phyloP scores from a whole-genome alignment of 2,113 vertebrate genomes.

The Dromiciops gliroides region DNA sequence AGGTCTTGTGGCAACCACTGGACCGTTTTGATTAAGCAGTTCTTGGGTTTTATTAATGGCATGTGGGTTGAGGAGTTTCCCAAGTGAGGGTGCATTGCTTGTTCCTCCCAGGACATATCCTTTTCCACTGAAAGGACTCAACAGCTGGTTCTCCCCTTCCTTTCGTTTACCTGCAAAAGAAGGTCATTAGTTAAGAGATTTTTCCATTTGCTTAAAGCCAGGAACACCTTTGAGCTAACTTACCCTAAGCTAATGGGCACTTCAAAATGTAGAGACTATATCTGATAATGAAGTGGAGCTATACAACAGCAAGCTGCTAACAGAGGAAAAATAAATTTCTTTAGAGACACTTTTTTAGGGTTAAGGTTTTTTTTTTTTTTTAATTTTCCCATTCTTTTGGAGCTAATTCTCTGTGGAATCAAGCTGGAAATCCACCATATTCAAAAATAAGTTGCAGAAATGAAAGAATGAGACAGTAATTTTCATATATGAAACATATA shows the following conservation, averaged over 20 bases:
- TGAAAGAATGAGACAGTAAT: neutral
- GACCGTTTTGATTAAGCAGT: conserved; percentile 24
- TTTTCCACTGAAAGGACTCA: conserved; percentile 91
- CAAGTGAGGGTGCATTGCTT: conserved; percentile 51
- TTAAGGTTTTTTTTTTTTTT: neutral
- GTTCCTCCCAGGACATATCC: conserved; percentile 88
- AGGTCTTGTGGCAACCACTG: conserved; percentile 33
- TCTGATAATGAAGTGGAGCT: neutral
- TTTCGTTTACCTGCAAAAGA: conserved; percentile 80
- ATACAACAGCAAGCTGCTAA: neutral
- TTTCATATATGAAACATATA: neutral
- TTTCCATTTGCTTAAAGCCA: conserved; percentile 4
- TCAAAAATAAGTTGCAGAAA: neutral
- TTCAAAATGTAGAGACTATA: neutral
- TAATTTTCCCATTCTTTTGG: neutral
- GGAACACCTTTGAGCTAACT: neutral
- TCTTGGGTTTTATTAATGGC: conserved; percentile 38
- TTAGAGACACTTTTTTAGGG: neutral
- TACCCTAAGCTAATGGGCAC: neutral
- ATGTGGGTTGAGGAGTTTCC: conserved; percentile 50
- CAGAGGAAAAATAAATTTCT: neutral
- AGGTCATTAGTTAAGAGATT: conserved; percentile 2
- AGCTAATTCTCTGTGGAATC: neutral
- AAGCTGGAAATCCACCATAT: neutral
- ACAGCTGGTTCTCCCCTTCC: conserved; percentile 77